These are phyloP conservation scores for Lithobates sylvaticus DNA, from an alignment of 2,797 vertebrate genomes.

Conservation along the genomic window DNA sequence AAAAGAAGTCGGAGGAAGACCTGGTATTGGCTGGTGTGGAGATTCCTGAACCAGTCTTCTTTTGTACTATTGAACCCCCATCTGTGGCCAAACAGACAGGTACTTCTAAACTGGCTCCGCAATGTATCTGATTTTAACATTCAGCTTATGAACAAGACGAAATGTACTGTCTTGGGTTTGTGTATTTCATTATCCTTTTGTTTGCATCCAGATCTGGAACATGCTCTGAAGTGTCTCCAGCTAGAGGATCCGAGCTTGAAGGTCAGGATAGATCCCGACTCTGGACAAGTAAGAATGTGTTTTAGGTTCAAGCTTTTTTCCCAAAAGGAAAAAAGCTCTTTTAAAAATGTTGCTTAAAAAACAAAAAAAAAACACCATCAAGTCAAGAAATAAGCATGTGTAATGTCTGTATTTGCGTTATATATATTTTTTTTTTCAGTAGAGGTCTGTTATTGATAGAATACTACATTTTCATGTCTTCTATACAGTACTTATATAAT, in stretches of 20 bases:
- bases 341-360: background rate
- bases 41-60: slow-evolving; percentile 94
- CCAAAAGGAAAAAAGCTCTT: background rate
- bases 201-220: slow-evolving; percentile 85
- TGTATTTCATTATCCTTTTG: background rate
- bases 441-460: no score
- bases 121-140: background rate
- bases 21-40: slow-evolving; percentile 91
- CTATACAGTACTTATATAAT: no score
- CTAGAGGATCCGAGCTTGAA: slow-evolving; percentile 98
- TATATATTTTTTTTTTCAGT: no score
- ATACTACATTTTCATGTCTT: no score
- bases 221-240: slow-evolving; percentile 89
- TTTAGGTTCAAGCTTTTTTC: background rate
- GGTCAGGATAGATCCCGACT: slow-evolving; percentile 90
- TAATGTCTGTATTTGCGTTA: background rate
- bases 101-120: slow-evolving; percentile 61
- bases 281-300: slow-evolving; percentile 85
- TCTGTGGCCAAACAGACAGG: slow-evolving; percentile 89
- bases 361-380: no score
- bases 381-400: background rate
- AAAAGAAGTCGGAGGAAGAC: slow-evolving; percentile 52
- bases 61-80: slow-evolving; percentile 96
- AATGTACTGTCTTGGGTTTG: background rate
- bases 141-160: background rate